Evolutionary conservation across 2,888 invertebrate species (phyloP).

Genomic region (Conomelus anceps): DNA sequence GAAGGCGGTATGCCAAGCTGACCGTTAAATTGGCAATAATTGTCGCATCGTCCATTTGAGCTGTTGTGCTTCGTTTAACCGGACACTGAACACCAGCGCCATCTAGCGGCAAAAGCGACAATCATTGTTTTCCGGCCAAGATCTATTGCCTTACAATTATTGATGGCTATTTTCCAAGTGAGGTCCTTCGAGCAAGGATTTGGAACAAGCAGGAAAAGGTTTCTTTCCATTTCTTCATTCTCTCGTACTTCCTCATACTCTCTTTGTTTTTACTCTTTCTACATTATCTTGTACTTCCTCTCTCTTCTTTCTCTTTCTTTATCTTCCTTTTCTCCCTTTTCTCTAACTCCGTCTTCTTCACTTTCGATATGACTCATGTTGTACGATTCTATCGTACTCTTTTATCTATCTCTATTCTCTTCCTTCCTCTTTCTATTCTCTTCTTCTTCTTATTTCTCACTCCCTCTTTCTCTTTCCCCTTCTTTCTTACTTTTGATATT

Average conservation of each 20-base stretch:
- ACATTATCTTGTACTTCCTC: no score
- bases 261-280: no score
- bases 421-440: neutral
- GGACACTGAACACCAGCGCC: neutral
- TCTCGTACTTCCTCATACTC: no score
- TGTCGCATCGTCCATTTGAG: neutral
- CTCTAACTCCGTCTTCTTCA: neutral
- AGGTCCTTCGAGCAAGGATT: no score
- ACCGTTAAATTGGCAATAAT: conserved; percentile 10
- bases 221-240: no score
- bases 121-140: neutral
- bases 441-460: neutral
- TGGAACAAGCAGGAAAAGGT: no score
- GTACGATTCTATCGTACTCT: neutral
- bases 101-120: neutral
- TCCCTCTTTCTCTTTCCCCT: neutral
- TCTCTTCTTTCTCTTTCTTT: neutral
- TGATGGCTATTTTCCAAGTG: neutral
- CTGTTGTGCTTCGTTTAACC: neutral
- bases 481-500: no score
- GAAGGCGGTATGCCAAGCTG: neutral
- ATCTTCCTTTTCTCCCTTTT: neutral
- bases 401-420: neutral
- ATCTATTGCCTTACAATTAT: neutral
- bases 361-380: neutral